Conservation (phyloP, 1,140 invertebrate genomes). For the Leptestheria dahalacensis region DNA sequence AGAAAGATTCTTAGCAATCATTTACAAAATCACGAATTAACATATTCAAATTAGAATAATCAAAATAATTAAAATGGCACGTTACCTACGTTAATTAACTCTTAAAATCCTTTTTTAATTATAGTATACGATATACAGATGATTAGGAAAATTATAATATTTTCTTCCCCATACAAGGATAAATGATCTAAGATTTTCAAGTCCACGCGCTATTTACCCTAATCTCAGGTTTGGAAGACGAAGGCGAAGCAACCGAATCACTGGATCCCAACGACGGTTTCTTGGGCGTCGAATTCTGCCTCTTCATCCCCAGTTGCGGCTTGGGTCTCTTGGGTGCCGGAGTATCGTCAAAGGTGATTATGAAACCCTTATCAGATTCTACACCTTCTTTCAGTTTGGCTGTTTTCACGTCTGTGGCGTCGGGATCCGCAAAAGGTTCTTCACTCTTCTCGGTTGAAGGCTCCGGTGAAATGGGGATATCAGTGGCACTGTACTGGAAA, state of each 20-base stretch:
- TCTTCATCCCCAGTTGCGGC: constrained; percentile 59
- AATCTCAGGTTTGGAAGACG: background rate
- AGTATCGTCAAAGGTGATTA: constrained; percentile 80
- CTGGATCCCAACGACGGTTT: constrained; percentile 19
- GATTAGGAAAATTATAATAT: too few relatives aligned
- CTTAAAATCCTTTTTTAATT: too few relatives aligned
- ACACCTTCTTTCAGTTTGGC: constrained; percentile 27
- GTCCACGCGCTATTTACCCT: background rate
- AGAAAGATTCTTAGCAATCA: too few relatives aligned
- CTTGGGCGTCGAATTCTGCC: constrained; percentile 16
- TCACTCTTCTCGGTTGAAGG: constrained; percentile 17
- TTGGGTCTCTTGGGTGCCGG: constrained; percentile 66
- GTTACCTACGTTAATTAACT: too few relatives aligned
- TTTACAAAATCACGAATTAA: too few relatives aligned
- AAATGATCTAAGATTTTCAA: too few relatives aligned
- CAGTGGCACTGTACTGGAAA: constrained; percentile 11
- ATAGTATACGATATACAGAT: too few relatives aligned
- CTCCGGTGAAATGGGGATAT: constrained; percentile 13
- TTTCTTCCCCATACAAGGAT: too few relatives aligned
- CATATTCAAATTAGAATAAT: too few relatives aligned
- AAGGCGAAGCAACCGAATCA: constrained; percentile 1
- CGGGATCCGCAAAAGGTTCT: background rate
- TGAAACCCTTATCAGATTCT: constrained; percentile 48
- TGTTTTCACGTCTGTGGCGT: constrained; percentile 20
- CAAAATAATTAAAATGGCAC: too few relatives aligned